Evolutionary conservation across 2,113 vertebrate species (phyloP).

Genomic region (Perca schrenkii): DNA sequence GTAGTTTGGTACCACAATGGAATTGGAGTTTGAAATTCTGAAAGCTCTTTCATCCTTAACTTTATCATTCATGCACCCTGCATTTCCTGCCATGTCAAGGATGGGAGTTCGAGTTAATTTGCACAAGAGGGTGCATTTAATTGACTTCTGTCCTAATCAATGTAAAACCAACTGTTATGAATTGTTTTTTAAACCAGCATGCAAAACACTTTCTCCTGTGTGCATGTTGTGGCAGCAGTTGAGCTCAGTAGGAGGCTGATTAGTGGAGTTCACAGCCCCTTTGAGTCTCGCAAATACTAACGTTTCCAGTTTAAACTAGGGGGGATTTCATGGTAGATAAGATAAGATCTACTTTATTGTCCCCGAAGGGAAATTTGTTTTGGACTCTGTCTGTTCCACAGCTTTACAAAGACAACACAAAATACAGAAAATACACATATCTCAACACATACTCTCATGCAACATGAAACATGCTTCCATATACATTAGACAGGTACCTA

Average conservation of each 20-base stretch:
- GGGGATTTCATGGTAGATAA: neutral
- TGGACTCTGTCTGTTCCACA: no score
- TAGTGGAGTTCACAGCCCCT: neutral
- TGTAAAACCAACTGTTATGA: slow-evolving; percentile 1
- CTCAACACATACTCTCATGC: no score
- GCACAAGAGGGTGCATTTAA: neutral
- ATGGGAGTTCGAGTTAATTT: neutral
- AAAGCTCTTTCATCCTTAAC: neutral
- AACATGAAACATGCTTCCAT: no score
- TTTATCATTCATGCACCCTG: neutral
- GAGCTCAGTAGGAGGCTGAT: slow-evolving; percentile 30
- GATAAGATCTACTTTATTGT: no score
- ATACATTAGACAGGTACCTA: no score
- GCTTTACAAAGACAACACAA: no score
- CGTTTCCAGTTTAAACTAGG: neutral
- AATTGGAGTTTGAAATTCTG: neutral
- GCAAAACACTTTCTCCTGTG: neutral
- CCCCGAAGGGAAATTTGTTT: no score
- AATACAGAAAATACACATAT: no score
- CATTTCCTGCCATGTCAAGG: neutral
- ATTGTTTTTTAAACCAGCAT: neutral
- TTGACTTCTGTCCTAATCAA: neutral
- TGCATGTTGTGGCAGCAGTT: neutral
- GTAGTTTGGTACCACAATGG: neutral
- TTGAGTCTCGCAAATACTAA: neutral